Base-by-base conservation (phyloP, 2,797 vertebrate genomes). In the Gastrophryne carolinensis region DNA sequence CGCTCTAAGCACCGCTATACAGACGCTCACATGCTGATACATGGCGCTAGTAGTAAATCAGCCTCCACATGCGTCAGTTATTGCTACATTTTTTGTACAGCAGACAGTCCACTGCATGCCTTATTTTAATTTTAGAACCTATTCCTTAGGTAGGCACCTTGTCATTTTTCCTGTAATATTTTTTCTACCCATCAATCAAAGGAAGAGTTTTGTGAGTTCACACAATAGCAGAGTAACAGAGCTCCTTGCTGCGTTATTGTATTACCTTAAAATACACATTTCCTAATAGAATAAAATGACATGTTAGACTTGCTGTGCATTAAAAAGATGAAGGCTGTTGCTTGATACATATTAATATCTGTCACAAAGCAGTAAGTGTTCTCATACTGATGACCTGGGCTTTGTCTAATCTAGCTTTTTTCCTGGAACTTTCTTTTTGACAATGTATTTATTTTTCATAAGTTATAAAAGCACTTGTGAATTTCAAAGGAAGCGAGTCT, bases 241-340 rank as follows among this genome's bases (percentile, higher is more conserved):
- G 73, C 32, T 39, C 23, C 73, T 63, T 47, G 73, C 73, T 76
- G 73, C 32, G 73, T 69, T 50, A 75, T 61, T 75, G 73, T 75
- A 63, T 76, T 76, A 70, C 73, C 63, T 76, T 76, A 76, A 58
- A 76, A 70, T 70, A 41, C 73, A 63, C 57, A 63, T 63, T 76
- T 70, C 35, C 73, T 56, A 76, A 69, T 68, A 53, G 73, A 76
- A 50, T 52, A 26, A 47, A 56, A 63, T 63, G 56, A 63, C 57
- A 76, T 63, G 57, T 70, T 63, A 57, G 57, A 54, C 57, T 63
- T 47, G 49, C 73, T 23, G 49, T 56, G 57, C 34, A 70, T 26
- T 11, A 19, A 70, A 58, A 60, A 61, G 64, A 68, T 75, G 52
- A 47, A 68, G 44, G 57, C 70, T 50, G 35, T n/a, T 61, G 47